phyloP scores from a whole-genome alignment of 2,797 vertebrate genomes.

The Heliangelus exortis region DNA sequence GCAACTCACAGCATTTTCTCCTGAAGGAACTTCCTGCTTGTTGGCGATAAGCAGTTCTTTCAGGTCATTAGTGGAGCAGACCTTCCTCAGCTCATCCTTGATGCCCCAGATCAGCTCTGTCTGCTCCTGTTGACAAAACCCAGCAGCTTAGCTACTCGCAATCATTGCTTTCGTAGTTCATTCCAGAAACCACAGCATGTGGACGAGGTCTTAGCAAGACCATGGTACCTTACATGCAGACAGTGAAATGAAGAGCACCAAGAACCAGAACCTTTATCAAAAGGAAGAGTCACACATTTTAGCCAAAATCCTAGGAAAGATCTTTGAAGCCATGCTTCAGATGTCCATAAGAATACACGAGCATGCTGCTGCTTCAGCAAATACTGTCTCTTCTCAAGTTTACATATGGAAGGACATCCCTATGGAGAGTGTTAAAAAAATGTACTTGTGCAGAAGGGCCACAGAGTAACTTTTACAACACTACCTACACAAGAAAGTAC shows the following conservation, averaged over 20 bases:
- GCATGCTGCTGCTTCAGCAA: neutral
- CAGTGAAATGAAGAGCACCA: neutral
- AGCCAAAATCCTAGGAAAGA: neutral
- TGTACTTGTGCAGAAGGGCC: fast-evolving
- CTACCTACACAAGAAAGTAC: neutral
- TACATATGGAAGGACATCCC: neutral
- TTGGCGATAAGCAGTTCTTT: slow-evolving; percentile 97
- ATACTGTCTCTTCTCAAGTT: neutral
- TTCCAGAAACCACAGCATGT: neutral
- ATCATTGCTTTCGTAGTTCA: neutral
- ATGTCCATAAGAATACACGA: neutral
- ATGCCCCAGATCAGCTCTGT: slow-evolving; percentile 94
- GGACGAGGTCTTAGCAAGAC: neutral
- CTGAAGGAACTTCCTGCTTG: slow-evolving; percentile 91
- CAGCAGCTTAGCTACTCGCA: neutral
- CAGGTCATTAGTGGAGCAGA: slow-evolving; percentile 91
- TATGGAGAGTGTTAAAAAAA: neutral
- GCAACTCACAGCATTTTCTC: slow-evolving; percentile 91
- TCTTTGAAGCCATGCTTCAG: neutral
- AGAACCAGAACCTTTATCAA: neutral
- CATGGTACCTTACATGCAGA: neutral
- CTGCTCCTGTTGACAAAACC: slow-evolving; percentile 83
- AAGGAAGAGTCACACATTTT: neutral
- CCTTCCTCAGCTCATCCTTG: slow-evolving; percentile 94
- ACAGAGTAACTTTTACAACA: neutral